Evolutionary conservation across 2,113 vertebrate genomes (phyloP).

Genomic region (Macroglossus sobrinus): DNA sequence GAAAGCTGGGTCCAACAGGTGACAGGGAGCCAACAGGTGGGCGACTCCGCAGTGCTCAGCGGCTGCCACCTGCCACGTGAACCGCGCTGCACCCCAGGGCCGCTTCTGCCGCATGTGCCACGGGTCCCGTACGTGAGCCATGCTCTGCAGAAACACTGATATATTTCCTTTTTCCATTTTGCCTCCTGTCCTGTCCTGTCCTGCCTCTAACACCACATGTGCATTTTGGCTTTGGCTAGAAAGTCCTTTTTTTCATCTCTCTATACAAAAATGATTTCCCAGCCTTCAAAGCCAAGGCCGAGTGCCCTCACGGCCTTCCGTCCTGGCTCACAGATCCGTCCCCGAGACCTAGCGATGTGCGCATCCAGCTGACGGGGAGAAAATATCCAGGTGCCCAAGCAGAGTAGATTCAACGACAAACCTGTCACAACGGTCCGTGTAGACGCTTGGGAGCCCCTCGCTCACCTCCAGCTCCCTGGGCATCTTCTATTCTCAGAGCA

Average conservation of each 20-base stretch:
- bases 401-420: not conserved
- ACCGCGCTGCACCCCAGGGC: no score
- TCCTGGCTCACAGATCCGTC: not conserved
- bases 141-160: not conserved
- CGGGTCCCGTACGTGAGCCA: not conserved
- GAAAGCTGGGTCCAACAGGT: no score
- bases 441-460: fast-evolving
- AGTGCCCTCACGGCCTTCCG: not conserved
- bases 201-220: not conserved
- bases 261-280: not conserved
- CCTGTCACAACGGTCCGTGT: no score
- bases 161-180: not conserved
- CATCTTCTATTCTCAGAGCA: not conserved
- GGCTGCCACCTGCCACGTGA: no score
- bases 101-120: not conserved
- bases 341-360: not conserved
- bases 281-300: not conserved
- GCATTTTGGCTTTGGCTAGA: not conserved
- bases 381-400: not conserved
- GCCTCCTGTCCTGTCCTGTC: not conserved
- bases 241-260: not conserved
- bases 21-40: not conserved
- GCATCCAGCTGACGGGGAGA: not conserved
- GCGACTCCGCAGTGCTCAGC: fast-evolving
- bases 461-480: not conserved